Evolutionary conservation across 1,140 invertebrate genomes (phyloP).

Genomic region (Drosophila watanabei): DNA sequence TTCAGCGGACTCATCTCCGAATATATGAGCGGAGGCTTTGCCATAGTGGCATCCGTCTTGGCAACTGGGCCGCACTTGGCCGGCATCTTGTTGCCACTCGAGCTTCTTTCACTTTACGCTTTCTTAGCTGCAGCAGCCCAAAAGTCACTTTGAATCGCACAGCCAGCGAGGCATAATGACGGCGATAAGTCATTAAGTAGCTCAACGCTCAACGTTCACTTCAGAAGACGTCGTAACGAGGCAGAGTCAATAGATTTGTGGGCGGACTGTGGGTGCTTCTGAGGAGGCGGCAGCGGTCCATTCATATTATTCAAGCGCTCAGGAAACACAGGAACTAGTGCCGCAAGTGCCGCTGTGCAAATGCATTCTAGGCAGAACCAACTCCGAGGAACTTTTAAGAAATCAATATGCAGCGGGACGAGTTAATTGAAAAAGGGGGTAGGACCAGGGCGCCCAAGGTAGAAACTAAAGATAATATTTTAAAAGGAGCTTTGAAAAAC

Average conservation of each 20-base stretch:
- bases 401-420: constrained; percentile 27
- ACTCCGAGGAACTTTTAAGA: constrained; percentile 22
- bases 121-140: constrained; percentile 67
- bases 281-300: constrained; percentile 18
- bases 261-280: background rate
- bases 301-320: constrained; percentile 31
- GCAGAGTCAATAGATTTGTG: constrained; percentile 36
- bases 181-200: constrained; percentile 80
- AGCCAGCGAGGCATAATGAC: constrained; percentile 70
- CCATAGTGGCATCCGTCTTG: constrained; percentile 12
- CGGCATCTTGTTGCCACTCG: constrained; percentile 51
- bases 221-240: constrained; percentile 44
- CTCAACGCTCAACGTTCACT: constrained; percentile 53
- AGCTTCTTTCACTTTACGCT: constrained; percentile 77
- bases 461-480: background rate
- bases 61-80: constrained; percentile 51
- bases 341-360: constrained; percentile 17
- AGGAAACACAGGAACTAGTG: constrained; percentile 11
- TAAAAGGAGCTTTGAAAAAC: background rate
- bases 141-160: constrained; percentile 46
- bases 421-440: constrained; percentile 21
- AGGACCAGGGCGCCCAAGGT: background rate
- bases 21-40: constrained; percentile 27
- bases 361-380: constrained; percentile 12
- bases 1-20: constrained; percentile 33